Base-by-base conservation (phyloP, 1,140 invertebrate genomes). In the Polyergus mexicanus region DNA sequence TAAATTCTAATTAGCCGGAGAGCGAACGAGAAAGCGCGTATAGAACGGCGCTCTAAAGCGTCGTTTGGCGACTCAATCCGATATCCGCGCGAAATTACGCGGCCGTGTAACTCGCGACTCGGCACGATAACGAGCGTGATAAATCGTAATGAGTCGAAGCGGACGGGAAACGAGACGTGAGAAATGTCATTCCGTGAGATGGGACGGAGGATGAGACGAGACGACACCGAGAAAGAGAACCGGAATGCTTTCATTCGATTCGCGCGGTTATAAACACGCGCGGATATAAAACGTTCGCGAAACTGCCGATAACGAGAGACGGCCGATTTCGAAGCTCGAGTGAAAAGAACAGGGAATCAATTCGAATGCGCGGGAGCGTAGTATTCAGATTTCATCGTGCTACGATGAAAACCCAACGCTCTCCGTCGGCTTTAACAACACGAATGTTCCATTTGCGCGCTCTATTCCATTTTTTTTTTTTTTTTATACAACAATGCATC, bases 391-490 rank as follows among this genome's bases (percentile, higher is more conserved):
- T 87, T 87, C 68, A 78, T 74, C 69, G 38, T 62, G 28, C 51
- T 16, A 11, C 76, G 47, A 88, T 88, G 71, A 87, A 87, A 88
- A 88, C 58, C 69, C 63, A 38, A 75, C 62, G 38, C 28, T 66
- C 54, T 63, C 25, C 63, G 44, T 44, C n/a, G 58, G 71, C 11
- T 81, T 81, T 81, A 81, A 76, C 87, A 88, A 88, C 86, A 74
- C 86, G 63, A 69, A 84, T 83, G 86, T 84, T 89, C 88, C 68
- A 89, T 86, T 90, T 87, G 78, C 86, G 41, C 65, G 86, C 28
- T 76, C 41, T 22, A 28, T 44, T 56, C 63, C 44, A 38, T 58
- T 58, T 80, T 80, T 76, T 80, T 68, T 78, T 58, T 58, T 80
- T 80, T 51, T 84, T 77, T 69, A 81, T 74, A 69, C 41, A 80